Evolutionary conservation across 2,113 vertebrate species (phyloP).

Genomic region (Tragulus kanchil): DNA sequence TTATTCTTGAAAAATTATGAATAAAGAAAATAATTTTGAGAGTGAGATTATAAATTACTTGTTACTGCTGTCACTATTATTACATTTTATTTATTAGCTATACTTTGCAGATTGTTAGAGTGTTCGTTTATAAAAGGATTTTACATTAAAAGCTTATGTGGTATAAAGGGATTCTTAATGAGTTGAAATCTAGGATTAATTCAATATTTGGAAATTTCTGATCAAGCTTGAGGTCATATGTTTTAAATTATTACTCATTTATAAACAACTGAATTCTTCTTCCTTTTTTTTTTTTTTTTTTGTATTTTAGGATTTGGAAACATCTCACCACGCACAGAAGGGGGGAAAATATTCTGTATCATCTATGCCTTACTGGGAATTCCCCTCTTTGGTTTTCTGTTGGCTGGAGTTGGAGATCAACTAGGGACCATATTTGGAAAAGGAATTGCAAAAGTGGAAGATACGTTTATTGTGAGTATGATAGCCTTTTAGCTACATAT

Average conservation of each 20-base stretch:
- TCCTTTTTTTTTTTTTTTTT: conserved; percentile 46
- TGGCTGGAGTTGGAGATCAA: conserved; percentile 99
- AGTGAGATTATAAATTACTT: neutral
- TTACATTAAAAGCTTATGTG: neutral
- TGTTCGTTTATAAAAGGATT: conserved; percentile 14
- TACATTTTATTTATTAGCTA: neutral
- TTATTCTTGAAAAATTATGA: conserved; percentile 39
- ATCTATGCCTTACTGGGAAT: conserved; percentile 99
- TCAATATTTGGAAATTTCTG: neutral
- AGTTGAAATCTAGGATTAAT: neutral
- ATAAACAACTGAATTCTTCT: conserved; percentile 80
- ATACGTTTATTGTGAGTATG: conserved; percentile 96
- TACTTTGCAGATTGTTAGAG: neutral
- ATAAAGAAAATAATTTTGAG: neutral
- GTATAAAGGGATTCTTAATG: neutral
- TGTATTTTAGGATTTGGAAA: conserved; percentile 95
- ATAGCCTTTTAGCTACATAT: neutral
- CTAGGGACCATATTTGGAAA: conserved; percentile 99
- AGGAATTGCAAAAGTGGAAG: conserved; percentile 97
- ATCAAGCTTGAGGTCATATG: conserved; percentile 1
- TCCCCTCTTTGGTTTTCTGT: conserved; percentile 97
- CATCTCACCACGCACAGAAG: conserved; percentile 97
- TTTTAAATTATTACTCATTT: conserved; percentile 70
- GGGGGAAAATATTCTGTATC: conserved; percentile 98
- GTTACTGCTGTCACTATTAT: neutral